phyloP scores from a whole-genome alignment of 1,140 invertebrate species.

The Eurosta solidaginis region DNA sequence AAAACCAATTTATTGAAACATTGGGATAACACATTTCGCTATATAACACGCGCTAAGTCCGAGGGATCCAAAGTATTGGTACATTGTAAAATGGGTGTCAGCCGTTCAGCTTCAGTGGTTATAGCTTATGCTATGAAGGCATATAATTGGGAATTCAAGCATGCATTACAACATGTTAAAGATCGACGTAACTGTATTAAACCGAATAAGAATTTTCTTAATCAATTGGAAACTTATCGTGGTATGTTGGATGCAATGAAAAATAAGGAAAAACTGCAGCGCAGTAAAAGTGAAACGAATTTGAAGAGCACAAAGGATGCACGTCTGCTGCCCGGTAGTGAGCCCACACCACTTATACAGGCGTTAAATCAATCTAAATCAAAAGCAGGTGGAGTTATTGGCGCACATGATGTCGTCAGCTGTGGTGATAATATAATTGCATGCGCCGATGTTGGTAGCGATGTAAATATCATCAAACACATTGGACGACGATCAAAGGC shows the following conservation, averaged over 20 bases:
- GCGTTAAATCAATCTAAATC: conserved; percentile 61
- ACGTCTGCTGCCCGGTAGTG: conserved; percentile 64
- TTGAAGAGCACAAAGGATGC: conserved; percentile 67
- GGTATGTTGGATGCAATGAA: conserved; percentile 95
- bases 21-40: conserved; percentile 97
- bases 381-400: conserved; percentile 41
- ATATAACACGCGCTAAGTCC: conserved; percentile 90
- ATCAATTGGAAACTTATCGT: conserved; percentile 94
- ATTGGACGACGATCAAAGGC: conserved; percentile 41
- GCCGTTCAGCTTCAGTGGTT: conserved; percentile 95
- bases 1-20: conserved; percentile 94
- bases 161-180: conserved; percentile 89
- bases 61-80: conserved; percentile 91
- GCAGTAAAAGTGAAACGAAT: conserved; percentile 92
- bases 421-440: conserved; percentile 30
- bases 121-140: conserved; percentile 98
- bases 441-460: background rate
- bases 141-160: conserved; percentile 89
- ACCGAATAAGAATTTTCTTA: conserved; percentile 92
- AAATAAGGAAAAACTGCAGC: conserved; percentile 87
- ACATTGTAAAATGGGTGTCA: conserved; percentile 99
- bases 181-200: conserved; percentile 90
- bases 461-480: background rate
- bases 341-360: conserved; percentile 65
- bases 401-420: conserved; percentile 20